A percentile compares a stretch with the other conserved stretches of the same genome.
Conservation (phyloP, 1,140 invertebrate genomes). For the Drosophila funebris region DNA sequence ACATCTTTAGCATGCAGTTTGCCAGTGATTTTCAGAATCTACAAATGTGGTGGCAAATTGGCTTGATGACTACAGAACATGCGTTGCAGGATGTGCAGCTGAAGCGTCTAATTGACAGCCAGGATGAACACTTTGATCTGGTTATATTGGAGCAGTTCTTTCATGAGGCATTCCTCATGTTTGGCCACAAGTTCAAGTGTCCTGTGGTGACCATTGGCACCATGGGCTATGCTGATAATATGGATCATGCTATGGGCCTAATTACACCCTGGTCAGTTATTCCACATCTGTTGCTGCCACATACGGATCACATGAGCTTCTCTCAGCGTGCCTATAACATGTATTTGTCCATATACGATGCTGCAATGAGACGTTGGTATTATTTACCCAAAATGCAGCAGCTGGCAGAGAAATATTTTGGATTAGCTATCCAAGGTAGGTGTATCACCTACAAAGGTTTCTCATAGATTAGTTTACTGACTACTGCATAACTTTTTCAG, state of each 20-base stretch:
- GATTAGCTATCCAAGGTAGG: constrained; percentile 49
- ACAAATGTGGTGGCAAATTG: constrained; percentile 83
- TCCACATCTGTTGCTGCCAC: constrained; percentile 83
- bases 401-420: constrained; percentile 75
- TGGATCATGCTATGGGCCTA: constrained; percentile 85
- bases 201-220: constrained; percentile 85
- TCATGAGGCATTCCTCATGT: constrained; percentile 85
- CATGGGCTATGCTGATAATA: constrained; percentile 85
- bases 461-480: background rate
- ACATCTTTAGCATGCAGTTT: constrained; percentile 76
- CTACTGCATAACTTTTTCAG: constrained; percentile 16
- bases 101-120: constrained; percentile 83
- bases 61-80: constrained; percentile 84
- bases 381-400: constrained; percentile 82
- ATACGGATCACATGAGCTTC: constrained; percentile 83
- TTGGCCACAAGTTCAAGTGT: constrained; percentile 85
- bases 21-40: constrained; percentile 75
- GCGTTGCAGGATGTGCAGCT: constrained; percentile 84
- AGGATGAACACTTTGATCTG: constrained; percentile 84
- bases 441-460: background rate
- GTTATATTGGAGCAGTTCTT: constrained; percentile 86
- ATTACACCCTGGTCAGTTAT: constrained; percentile 85
- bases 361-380: constrained; percentile 65
- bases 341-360: constrained; percentile 74
- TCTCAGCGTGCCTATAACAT: constrained; percentile 66